Evolutionary conservation across 2,113 vertebrate genomes (phyloP), one percentile per base, ranked within the genome.

Genomic region (Gambusia holbrooki): DNA sequence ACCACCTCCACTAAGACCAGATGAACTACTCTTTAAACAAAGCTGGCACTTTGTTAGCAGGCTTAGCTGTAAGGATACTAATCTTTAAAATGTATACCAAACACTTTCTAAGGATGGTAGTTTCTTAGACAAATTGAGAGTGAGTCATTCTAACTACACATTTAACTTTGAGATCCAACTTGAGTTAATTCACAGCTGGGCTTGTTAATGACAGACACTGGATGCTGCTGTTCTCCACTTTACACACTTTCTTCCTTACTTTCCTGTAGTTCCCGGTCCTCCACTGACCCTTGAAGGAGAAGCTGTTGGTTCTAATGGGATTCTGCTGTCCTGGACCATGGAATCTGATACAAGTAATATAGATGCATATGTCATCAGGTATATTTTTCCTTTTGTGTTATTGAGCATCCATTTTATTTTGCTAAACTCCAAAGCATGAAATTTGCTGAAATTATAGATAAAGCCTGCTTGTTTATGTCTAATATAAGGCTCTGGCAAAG

Each of bases 231-330:
- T 54, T 77, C 40, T 58, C 64, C 30, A 61, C 32, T 73, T 32
- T 8, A 79, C 40, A 51, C 33, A 73, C 29, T 67, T 30, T 27
- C 27, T 58, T 37, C 25, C 7, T 19, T 10, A 9, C 9, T 61
- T 15, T 17, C 81, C 17, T 86, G 67, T 64, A 97, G 97, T 94
- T 85, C 69, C 62, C 98, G 94, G 92, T 4, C 92, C 96, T 19
- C 97, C 97, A 48, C 77, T 83, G 62, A 88, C 70, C 68, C 92
- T 99, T 28, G 95, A 96, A n/a, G 97, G 97, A 66, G 95, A 98
- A 87, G 90, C 95, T 81, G 96, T 98, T 6, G 98, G 97, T 22
- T 98, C 97, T 88, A 98, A 96, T 81, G 98, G 96, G 54, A 98
- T 99, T 89, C 93, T 99, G 45, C 93, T 99, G 0, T 96, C 96